A percentile compares a stretch with the other conserved stretches of the same genome.
These are phyloP conservation scores for Drosophila seguyi DNA, from an alignment of 1,140 invertebrate species.

Conservation along the genomic window DNA sequence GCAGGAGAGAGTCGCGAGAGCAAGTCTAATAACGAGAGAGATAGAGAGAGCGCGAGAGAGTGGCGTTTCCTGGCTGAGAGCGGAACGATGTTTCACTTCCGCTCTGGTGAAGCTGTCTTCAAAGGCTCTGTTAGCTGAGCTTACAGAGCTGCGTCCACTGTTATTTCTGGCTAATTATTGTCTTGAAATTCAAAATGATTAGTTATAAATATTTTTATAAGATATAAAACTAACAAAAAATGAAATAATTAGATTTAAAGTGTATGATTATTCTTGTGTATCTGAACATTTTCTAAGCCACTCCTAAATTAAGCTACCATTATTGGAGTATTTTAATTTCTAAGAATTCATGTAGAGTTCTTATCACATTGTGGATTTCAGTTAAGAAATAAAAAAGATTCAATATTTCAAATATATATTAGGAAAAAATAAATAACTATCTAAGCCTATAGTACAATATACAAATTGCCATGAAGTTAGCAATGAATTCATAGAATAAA, in stretches of 20 bases:
- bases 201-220: background rate
- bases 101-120: constrained; percentile 8
- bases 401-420: too few relatives aligned
- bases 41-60: constrained; percentile 2
- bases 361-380: too few relatives aligned
- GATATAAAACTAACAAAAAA: background rate
- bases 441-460: too few relatives aligned
- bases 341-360: too few relatives aligned
- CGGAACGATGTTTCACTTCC: constrained; percentile 45
- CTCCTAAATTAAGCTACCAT: too few relatives aligned
- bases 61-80: background rate
- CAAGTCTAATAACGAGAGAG: background rate
- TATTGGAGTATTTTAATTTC: too few relatives aligned
- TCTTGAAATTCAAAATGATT: too few relatives aligned
- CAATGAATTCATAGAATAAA: too few relatives aligned
- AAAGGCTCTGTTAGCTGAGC: constrained; percentile 14
- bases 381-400: too few relatives aligned
- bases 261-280: background rate
- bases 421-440: too few relatives aligned
- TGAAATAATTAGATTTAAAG: background rate
- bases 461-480: too few relatives aligned
- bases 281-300: background rate
- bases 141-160: constrained; percentile 40
- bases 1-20: constrained; percentile 5
- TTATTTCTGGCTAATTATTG: background rate